Evolutionary conservation across 2,888 invertebrate genomes (phyloP), one percentile per base, ranked within the genome.

Genomic region (Epirrhoe alternata): DNA sequence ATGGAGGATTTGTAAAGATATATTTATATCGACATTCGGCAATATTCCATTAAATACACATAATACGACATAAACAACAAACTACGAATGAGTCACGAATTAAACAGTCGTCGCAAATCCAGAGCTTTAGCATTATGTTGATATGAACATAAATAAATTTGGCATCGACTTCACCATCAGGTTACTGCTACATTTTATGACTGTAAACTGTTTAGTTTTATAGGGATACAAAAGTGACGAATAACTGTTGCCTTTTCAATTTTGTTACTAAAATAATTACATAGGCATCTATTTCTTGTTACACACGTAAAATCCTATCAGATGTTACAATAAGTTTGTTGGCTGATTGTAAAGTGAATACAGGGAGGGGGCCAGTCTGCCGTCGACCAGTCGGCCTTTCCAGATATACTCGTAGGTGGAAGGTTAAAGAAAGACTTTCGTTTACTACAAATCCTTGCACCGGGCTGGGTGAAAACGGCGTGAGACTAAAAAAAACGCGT

Each of bases 1-100:
- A 84, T 86, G 86, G 83, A 87, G 87, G 88, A 82, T 86, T 84
- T 81, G 85, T 80, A 89, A 83, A 85, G 83, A 84, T 84, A 87
- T 85, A 84, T 82, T 80, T 24, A 82, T 81, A 82, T 85, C 87
- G 53, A 64, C 14, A 61, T 64, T 64, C 17, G 84, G 86, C 85
- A 86, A 84, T 86, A 84, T 88, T 86, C 86, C 83, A 86, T 81
- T 87, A 87, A 85, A 88, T 88, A 94, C 89, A 93, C 88, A 93
- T 86, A 89, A 77, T 89, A 93, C 90, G 90, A 93, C 89, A 92
- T 86, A 90, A 88, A 94, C 89, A 91, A 86, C 91, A 90, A 92
- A 88, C 92, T 92, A 92, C 92, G 82, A 87, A 92, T 91, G 87
- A 90, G 80, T 85, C 87, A 92, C 89, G 88, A 89, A 84, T 82